Evolutionary conservation across 1,140 invertebrate species (phyloP).

Genomic region (Charaxes varanes): DNA sequence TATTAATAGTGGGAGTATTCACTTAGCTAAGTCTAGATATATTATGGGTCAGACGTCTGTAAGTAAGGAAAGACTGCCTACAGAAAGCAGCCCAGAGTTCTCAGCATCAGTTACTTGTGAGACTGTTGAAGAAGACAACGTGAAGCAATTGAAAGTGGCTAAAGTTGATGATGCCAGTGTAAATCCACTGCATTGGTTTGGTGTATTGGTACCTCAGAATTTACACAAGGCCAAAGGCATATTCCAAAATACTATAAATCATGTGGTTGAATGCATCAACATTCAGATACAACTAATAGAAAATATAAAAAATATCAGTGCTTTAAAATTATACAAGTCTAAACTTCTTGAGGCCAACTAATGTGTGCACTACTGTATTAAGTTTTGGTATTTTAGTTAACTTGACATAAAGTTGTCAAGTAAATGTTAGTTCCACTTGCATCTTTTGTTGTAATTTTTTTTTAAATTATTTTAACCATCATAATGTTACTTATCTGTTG

Average conservation of each 20-base stretch:
- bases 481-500: no score
- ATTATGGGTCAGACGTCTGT: constrained; percentile 82
- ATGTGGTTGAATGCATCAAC: constrained; percentile 78
- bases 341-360: no score
- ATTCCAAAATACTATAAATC: constrained; percentile 79
- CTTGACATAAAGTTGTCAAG: no score
- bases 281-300: constrained; percentile 75
- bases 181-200: constrained; percentile 85
- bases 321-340: constrained; percentile 46
- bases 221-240: constrained; percentile 79
- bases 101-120: constrained; percentile 69
- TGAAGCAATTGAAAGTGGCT: constrained; percentile 51
- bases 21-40: constrained; percentile 83
- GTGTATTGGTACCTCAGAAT: constrained; percentile 82
- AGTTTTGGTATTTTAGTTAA: no score
- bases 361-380: no score
- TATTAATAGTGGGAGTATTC: constrained; percentile 77
- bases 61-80: constrained; percentile 78
- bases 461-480: no score
- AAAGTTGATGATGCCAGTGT: constrained; percentile 61
- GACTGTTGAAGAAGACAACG: constrained; percentile 46
- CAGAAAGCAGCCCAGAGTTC: constrained; percentile 76
- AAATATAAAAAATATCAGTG: constrained; percentile 57
- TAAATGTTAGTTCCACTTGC: no score
- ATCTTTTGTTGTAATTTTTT: no score